Evolutionary conservation across 64 coral and sea anemone species (phyloP).

Genomic region (Stichodactyla helianthus): DNA sequence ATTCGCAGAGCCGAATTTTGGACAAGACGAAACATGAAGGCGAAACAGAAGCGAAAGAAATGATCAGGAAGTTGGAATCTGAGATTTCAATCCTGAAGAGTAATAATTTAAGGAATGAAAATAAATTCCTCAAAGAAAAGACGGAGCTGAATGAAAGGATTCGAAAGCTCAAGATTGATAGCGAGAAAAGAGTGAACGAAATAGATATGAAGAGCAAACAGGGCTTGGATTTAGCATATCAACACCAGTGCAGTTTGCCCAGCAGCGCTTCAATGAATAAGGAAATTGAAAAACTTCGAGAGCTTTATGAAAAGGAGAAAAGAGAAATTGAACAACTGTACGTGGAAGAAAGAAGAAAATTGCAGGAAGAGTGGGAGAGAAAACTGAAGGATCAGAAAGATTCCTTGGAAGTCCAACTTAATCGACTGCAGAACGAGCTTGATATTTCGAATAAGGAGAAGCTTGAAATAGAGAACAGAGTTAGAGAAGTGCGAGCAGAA

Average conservation of each 20-base stretch:
- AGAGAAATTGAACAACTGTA: slow-evolving; percentile 17
- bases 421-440: not conserved
- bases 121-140: not conserved
- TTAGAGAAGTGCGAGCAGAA: slow-evolving; percentile 22
- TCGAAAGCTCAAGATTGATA: not conserved
- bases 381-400: not conserved
- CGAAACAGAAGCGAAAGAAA: not conserved
- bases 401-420: not conserved
- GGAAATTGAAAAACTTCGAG: slow-evolving; percentile 16
- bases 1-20: not conserved
- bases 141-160: not conserved
- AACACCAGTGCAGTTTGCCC: slow-evolving; percentile 1
- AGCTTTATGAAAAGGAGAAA: slow-evolving; percentile 1
- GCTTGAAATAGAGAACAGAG: slow-evolving; percentile 16
- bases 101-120: not conserved
- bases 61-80: not conserved
- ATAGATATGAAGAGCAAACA: not conserved
- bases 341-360: slow-evolving; percentile 8
- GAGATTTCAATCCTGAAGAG: not conserved
- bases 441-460: not conserved
- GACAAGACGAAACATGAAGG: not conserved
- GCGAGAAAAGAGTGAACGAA: not conserved
- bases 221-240: not conserved
- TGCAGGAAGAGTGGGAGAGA: slow-evolving; percentile 13
- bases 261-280: not conserved